Conservation (phyloP, 2,888 invertebrate species). For the Agrotis clavis region DNA sequence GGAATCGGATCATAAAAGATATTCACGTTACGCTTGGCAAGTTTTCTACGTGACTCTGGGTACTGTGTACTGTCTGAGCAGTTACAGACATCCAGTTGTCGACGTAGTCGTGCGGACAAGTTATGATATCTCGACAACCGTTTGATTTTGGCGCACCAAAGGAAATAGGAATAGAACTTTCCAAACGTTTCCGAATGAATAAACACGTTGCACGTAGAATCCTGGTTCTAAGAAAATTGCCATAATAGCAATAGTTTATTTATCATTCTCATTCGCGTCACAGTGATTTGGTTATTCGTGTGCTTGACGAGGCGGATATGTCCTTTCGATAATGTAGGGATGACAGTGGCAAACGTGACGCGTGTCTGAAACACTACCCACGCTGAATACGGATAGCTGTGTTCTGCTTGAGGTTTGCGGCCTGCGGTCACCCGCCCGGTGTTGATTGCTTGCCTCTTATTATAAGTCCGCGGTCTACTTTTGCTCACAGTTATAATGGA, state of each 20-base stretch:
- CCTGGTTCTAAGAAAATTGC: constrained; percentile 38
- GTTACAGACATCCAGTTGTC: constrained; percentile 27
- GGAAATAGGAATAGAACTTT: constrained; percentile 40
- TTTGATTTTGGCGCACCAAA: constrained; percentile 36
- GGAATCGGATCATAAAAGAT: constrained; percentile 53
- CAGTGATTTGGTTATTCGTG: constrained; percentile 47
- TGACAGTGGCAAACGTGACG: constrained; percentile 62
- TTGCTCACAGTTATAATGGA: constrained; percentile 32
- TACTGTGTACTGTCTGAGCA: constrained; percentile 38
- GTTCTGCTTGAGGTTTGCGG: constrained; percentile 73
- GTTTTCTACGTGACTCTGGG: constrained; percentile 60
- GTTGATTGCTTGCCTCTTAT: constrained; percentile 70
- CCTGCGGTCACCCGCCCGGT: constrained; percentile 63
- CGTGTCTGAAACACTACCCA: constrained; percentile 71
- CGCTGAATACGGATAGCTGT: constrained; percentile 70
- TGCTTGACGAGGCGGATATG: constrained; percentile 49
- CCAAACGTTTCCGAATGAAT: constrained; percentile 25
- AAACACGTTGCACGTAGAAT: constrained; percentile 22
- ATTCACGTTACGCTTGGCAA: constrained; percentile 61
- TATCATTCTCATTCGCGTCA: constrained; percentile 48
- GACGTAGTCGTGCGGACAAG: constrained; percentile 43
- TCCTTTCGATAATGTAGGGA: constrained; percentile 58
- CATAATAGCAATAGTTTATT: constrained; percentile 37
- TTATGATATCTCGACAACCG: constrained; percentile 30
- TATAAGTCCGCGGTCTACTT: constrained; percentile 39